These are phyloP conservation scores for Dromiciops gliroides DNA, from an alignment of 2,113 vertebrate genomes.

Conservation along the genomic window DNA sequence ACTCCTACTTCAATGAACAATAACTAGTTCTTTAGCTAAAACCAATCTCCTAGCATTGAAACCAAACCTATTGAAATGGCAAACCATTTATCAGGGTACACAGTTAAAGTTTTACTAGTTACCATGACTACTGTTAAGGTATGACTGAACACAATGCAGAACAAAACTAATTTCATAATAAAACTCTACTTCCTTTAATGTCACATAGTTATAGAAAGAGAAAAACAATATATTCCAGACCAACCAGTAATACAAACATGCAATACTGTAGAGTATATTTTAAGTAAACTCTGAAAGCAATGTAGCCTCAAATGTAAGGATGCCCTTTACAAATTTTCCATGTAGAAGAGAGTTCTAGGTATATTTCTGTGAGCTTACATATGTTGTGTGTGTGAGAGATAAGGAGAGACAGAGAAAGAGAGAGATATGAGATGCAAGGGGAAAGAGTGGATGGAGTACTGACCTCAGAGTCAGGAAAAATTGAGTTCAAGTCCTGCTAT, in stretches of 20 bases:
- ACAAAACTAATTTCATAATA: not conserved
- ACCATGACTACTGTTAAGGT: not conserved
- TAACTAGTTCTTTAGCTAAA: not conserved
- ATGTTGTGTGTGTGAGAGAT: no score
- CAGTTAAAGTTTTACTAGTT: not conserved
- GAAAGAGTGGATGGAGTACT: not conserved
- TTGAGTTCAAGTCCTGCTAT: not conserved
- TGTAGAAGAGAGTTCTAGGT: not conserved
- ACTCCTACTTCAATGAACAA: not conserved
- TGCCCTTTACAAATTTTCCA: not conserved
- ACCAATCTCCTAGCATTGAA: not conserved
- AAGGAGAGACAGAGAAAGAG: no score
- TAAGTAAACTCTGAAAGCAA: not conserved
- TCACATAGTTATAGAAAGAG: not conserved
- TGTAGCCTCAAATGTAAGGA: not conserved
- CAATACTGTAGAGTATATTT: not conserved
- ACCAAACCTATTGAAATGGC: not conserved
- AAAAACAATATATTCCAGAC: not conserved
- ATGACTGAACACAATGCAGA: not conserved
- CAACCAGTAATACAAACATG: not conserved
- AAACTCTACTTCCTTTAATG: not conserved
- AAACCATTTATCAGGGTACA: not conserved
- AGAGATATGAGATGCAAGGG: not conserved
- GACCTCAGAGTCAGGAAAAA: not conserved
- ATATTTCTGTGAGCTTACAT: not conserved